These are phyloP conservation scores for Lates japonicus DNA, from an alignment of 2,797 vertebrate species.

Conservation along the genomic window DNA sequence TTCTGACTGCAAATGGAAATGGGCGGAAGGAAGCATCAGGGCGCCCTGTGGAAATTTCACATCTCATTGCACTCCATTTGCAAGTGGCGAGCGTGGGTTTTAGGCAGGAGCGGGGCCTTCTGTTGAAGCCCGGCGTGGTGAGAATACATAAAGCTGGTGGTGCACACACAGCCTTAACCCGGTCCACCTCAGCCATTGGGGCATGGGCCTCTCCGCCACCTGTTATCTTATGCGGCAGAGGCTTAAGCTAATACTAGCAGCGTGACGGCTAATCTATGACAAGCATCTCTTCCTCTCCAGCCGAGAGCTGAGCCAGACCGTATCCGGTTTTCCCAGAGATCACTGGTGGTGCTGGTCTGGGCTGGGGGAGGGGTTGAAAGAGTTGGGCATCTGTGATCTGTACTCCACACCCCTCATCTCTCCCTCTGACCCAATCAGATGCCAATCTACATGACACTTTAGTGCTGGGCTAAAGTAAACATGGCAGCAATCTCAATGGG, in stretches of 20 bases:
- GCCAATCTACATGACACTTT: slow-evolving; percentile 67
- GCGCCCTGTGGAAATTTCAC: slow-evolving; percentile 85
- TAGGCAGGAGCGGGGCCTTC: slow-evolving; percentile 77
- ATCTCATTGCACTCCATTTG: slow-evolving; percentile 87
- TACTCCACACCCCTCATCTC: slow-evolving; percentile 54
- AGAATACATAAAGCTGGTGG: slow-evolving; percentile 74
- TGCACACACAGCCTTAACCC: slow-evolving; percentile 58
- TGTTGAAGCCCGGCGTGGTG: slow-evolving; percentile 68
- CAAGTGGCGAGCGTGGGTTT: slow-evolving; percentile 78
- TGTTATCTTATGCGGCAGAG: slow-evolving; percentile 76
- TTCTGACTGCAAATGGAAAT: slow-evolving; percentile 80
- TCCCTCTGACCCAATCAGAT: slow-evolving; percentile 65
- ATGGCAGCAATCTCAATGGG: slow-evolving; percentile 66
- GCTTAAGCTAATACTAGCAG: slow-evolving; percentile 78
- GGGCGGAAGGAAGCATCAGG: slow-evolving; percentile 77
- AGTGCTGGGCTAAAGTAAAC: slow-evolving; percentile 69
- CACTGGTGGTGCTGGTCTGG: slow-evolving; percentile 35
- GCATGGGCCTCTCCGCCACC: slow-evolving; percentile 70
- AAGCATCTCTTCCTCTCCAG: slow-evolving; percentile 75
- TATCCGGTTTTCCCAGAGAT: slow-evolving; percentile 71
- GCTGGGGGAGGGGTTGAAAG: slow-evolving; percentile 1
- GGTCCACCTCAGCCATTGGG: slow-evolving; percentile 49
- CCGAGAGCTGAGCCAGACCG: slow-evolving; percentile 58
- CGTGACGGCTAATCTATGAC: slow-evolving; percentile 79
- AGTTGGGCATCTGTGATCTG: slow-evolving; percentile 57